Evolutionary conservation across 1,140 invertebrate species (phyloP).

Genomic region (Nymphalis io): DNA sequence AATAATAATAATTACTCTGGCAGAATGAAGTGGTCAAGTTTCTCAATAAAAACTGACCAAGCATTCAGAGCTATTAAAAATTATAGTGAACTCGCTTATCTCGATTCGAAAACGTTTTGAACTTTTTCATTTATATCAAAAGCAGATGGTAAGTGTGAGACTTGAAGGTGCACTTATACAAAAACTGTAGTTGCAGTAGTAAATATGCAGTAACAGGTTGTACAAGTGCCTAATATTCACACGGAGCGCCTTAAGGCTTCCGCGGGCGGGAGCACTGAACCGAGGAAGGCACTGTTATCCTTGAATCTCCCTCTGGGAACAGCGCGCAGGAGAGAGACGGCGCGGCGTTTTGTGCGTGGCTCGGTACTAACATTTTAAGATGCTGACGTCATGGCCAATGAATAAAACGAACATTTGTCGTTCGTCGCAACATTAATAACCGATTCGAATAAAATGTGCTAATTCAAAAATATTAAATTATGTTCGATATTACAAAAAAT

Average conservation of each 20-base stretch:
- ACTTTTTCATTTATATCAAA: background rate
- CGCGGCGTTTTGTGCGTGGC: constrained; percentile 42
- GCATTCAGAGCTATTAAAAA: constrained; percentile 2
- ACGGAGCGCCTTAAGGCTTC: constrained; percentile 57
- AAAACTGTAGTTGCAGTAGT: constrained; percentile 14
- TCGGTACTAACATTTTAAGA: constrained; percentile 54
- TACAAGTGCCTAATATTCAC: constrained; percentile 34
- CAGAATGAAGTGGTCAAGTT: background rate
- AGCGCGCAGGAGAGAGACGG: constrained; percentile 53
- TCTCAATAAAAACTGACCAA: background rate
- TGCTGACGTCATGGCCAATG: constrained; percentile 54
- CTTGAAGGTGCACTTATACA: background rate
- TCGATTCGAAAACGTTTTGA: background rate
- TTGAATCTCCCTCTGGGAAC: constrained; percentile 68
- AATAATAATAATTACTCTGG: background rate
- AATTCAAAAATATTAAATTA: too few relatives aligned
- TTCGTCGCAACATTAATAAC: background rate
- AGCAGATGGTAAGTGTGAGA: constrained; percentile 5
- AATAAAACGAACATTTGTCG: constrained; percentile 18
- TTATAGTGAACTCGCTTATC: background rate
- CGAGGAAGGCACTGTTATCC: constrained; percentile 69
- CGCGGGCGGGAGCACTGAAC: constrained; percentile 71
- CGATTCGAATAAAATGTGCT: too few relatives aligned
- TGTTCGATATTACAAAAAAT: too few relatives aligned
- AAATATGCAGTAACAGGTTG: constrained; percentile 18